These are phyloP conservation scores for Papilio protenor DNA, from an alignment of 2,888 invertebrate genomes.

Conservation along the genomic window DNA sequence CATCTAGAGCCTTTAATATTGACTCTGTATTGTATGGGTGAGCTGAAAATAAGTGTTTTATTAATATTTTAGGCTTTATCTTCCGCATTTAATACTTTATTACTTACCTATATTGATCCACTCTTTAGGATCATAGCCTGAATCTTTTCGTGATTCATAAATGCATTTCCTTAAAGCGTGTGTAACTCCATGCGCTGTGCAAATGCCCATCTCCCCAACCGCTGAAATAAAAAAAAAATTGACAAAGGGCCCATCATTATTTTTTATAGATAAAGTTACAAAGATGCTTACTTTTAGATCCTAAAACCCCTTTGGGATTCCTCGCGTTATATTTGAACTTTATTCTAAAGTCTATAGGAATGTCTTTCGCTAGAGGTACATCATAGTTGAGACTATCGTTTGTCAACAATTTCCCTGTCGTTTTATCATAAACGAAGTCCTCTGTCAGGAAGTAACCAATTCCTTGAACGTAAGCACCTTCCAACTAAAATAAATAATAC, in stretches of 20 bases:
- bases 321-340: slow-evolving; percentile 85
- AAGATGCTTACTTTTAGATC: slow-evolving; percentile 85
- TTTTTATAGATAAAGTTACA: slow-evolving; percentile 44
- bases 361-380: slow-evolving; percentile 87
- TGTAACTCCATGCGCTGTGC: slow-evolving; percentile 64
- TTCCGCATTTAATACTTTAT: slow-evolving; percentile 5
- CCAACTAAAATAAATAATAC: slow-evolving; percentile 68
- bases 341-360: slow-evolving; percentile 87
- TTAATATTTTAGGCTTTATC: neutral
- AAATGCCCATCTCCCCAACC: slow-evolving; percentile 77
- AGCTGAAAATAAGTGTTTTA: slow-evolving; percentile 56
- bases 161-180: slow-evolving; percentile 70
- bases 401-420: slow-evolving; percentile 86
- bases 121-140: slow-evolving; percentile 62
- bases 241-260: no score
- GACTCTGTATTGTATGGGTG: slow-evolving; percentile 67
- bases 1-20: slow-evolving; percentile 67
- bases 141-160: slow-evolving; percentile 68
- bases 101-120: slow-evolving; percentile 68
- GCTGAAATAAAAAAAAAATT: slow-evolving; percentile 57
- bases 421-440: slow-evolving; percentile 84
- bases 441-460: slow-evolving; percentile 89
- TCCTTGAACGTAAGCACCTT: slow-evolving; percentile 89
- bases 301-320: slow-evolving; percentile 86
- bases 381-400: slow-evolving; percentile 89